These are phyloP conservation scores for Apeira syringaria DNA, from an alignment of 2,888 invertebrate genomes.

Conservation along the genomic window DNA sequence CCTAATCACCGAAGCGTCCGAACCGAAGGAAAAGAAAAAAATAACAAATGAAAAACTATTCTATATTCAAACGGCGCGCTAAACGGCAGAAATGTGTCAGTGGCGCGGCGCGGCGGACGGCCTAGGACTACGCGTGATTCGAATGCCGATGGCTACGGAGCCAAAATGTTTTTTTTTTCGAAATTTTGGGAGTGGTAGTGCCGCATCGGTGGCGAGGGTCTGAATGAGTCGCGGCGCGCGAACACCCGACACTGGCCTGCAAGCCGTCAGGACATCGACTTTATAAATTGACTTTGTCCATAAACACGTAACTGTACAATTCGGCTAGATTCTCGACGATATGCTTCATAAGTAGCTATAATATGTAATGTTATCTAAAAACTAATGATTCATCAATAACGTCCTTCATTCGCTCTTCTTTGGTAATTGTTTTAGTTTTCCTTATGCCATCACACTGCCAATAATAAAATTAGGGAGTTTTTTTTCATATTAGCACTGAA, in stretches of 20 bases:
- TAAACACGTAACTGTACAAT: constrained; percentile 67
- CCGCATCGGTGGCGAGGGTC: constrained; percentile 65
- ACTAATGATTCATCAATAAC: constrained; percentile 17
- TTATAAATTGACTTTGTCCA: constrained; percentile 78
- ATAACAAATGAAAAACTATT: constrained; percentile 59
- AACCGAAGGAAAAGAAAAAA: constrained; percentile 52
- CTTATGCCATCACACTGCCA: not conserved
- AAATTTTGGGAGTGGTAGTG: constrained; percentile 68
- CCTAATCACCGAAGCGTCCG: constrained; percentile 58
- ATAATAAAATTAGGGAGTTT: not conserved
- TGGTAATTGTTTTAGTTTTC: no score
- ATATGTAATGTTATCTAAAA: constrained; percentile 14
- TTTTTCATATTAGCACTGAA: no score
- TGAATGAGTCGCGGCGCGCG: constrained; percentile 63
- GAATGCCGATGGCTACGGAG: constrained; percentile 59
- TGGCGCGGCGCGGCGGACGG: constrained; percentile 74
- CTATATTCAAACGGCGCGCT: constrained; percentile 79
- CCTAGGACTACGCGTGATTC: constrained; percentile 69
- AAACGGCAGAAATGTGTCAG: constrained; percentile 79
- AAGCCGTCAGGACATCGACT: constrained; percentile 72
- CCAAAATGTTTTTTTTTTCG: constrained; percentile 64
- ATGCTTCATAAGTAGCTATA: constrained; percentile 28
- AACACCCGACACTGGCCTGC: constrained; percentile 42
- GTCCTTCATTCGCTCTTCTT: constrained; percentile 9
- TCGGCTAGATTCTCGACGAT: constrained; percentile 41